These are phyloP conservation scores for Arvicanthis niloticus DNA, from an alignment of 2,113 vertebrate species.

Conservation along the genomic window DNA sequence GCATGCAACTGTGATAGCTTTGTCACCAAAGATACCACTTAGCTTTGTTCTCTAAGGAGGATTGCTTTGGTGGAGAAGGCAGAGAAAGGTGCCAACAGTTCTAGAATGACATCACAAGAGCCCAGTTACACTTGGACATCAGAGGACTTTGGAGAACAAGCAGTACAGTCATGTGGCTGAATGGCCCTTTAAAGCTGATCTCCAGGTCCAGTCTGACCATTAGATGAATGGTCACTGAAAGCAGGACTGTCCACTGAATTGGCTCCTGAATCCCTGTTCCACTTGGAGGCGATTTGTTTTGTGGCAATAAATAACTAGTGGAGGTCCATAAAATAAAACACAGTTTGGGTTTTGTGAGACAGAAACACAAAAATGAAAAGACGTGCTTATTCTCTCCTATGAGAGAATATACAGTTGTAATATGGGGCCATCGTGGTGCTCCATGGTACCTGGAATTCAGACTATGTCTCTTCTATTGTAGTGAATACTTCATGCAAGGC, in stretches of 20 bases:
- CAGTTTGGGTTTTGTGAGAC: background rate
- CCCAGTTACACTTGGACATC: background rate
- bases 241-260: background rate
- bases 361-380: background rate
- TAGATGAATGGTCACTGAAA: background rate
- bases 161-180: background rate
- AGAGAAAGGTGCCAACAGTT: background rate
- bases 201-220: background rate
- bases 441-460: background rate
- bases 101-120: background rate
- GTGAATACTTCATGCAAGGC: background rate
- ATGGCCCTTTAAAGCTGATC: background rate
- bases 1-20: background rate
- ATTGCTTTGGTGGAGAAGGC: background rate
- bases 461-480: background rate
- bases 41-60: background rate
- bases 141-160: background rate
- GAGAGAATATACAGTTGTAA: background rate
- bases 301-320: background rate
- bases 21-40: background rate
- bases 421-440: background rate
- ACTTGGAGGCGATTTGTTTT: background rate
- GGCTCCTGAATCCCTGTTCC: background rate
- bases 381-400: background rate
- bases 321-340: background rate